Evolutionary conservation across 2,113 vertebrate species (phyloP).

Genomic region (Lagenorhynchus albirostris): DNA sequence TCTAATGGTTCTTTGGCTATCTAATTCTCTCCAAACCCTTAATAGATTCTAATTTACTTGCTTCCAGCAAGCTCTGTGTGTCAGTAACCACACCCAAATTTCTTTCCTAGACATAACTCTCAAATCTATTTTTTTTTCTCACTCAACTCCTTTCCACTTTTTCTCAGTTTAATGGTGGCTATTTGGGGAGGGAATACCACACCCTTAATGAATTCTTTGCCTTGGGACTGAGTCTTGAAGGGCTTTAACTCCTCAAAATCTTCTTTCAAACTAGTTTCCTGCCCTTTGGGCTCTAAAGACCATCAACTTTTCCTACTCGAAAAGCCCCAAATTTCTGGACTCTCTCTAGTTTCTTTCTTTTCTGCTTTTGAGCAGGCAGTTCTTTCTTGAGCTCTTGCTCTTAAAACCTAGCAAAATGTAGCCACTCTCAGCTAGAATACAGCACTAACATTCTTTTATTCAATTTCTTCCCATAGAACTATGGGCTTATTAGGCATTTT

Average conservation of each 20-base stretch:
- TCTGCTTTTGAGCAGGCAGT: background rate
- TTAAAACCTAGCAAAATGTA: slow-evolving; percentile 5
- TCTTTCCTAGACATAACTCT: slow-evolving; percentile 21
- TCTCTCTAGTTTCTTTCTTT: background rate
- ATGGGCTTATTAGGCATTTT: background rate
- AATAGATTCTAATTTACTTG: background rate
- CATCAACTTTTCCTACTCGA: background rate
- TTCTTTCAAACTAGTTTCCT: background rate
- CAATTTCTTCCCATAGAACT: background rate
- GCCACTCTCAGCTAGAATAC: background rate
- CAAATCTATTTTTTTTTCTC: background rate
- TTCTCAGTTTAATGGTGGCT: background rate
- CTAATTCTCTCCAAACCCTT: background rate
- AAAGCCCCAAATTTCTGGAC: background rate
- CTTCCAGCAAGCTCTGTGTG: background rate
- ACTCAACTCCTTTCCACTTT: background rate
- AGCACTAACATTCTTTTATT: background rate
- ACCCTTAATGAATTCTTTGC: background rate
- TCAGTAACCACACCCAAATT: background rate
- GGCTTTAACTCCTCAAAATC: background rate
- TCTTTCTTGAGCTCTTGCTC: background rate
- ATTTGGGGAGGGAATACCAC: background rate
- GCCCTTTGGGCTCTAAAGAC: background rate
- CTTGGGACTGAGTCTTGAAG: background rate
- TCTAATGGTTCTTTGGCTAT: background rate